Evolutionary conservation across 2,113 vertebrate genomes (phyloP).

Genomic region (Dascyllus trimaculatus): DNA sequence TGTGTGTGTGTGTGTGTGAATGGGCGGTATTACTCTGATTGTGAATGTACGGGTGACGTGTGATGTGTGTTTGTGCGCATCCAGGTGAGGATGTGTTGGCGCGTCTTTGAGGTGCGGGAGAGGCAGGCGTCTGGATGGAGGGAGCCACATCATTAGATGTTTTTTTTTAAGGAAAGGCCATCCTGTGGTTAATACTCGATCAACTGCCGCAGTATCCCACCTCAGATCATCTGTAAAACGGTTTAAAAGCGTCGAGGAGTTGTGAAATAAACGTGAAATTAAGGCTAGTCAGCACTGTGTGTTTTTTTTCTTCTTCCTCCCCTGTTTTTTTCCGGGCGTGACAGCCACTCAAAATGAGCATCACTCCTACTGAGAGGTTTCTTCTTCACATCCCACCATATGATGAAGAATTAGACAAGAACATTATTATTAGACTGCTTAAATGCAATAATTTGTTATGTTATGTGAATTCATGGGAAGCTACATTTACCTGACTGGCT

Average conservation of each 20-base stretch:
- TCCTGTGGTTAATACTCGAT: slow-evolving; percentile 17
- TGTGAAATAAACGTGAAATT: slow-evolving; percentile 43
- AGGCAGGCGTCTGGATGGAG: slow-evolving; percentile 65
- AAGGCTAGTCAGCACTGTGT: slow-evolving; percentile 29
- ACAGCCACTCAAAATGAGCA: slow-evolving; percentile 59
- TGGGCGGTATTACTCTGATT: slow-evolving; percentile 41
- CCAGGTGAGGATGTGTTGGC: slow-evolving; percentile 73
- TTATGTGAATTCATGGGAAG: not conserved
- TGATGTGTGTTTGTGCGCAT: slow-evolving; percentile 44
- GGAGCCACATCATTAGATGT: slow-evolving; percentile 17
- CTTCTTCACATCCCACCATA: slow-evolving; percentile 18
- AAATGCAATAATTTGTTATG: not conserved
- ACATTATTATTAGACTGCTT: not conserved
- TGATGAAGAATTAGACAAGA: not conserved
- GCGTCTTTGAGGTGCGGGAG: slow-evolving; percentile 63
- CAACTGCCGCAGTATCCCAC: slow-evolving; percentile 47
- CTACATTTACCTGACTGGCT: slow-evolving; percentile 7
- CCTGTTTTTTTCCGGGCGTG: slow-evolving; percentile 58
- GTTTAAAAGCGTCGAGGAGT: slow-evolving; percentile 5
- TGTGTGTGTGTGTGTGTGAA: slow-evolving; percentile 11
- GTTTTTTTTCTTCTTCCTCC: no score
- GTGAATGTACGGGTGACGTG: slow-evolving; percentile 31
- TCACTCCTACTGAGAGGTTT: slow-evolving; percentile 32
- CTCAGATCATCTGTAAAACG: not conserved
- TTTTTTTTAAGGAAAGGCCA: not conserved